Conservation (phyloP, 2,113 vertebrate genomes). For the Thomomys bottae region DNA sequence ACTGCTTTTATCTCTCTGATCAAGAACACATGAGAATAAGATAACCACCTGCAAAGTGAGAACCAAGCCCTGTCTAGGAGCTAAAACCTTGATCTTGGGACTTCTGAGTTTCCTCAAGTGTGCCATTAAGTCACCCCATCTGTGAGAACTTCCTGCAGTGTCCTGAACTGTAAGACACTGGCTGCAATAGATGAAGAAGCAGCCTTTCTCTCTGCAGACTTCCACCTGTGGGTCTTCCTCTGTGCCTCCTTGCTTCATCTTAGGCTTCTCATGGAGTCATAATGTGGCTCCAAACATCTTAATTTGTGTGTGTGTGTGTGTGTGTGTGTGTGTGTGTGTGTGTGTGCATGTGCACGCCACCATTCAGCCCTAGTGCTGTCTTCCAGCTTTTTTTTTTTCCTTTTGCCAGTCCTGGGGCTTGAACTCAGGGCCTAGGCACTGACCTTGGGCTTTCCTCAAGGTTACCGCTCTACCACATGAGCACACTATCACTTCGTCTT, state of each 20-base stretch:
- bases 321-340: too few relatives aligned
- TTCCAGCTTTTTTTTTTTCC: too few relatives aligned
- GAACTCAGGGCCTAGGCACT: too few relatives aligned
- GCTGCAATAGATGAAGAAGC: neutral
- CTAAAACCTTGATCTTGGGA: neutral
- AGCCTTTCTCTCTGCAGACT: rapidly evolving
- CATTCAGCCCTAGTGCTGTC: too few relatives aligned
- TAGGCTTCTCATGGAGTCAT: neutral
- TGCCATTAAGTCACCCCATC: neutral
- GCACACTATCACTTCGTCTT: too few relatives aligned
- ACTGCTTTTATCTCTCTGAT: neutral
- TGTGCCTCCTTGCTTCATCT: neutral
- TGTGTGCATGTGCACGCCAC: too few relatives aligned
- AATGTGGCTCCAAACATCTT: neutral
- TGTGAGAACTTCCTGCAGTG: neutral
- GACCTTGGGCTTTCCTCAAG: too few relatives aligned
- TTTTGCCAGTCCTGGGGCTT: too few relatives aligned
- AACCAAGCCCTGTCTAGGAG: neutral
- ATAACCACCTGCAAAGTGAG: neutral
- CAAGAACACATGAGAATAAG: too few relatives aligned
- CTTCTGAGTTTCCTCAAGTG: neutral
- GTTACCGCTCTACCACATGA: too few relatives aligned
- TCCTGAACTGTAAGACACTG: too few relatives aligned
- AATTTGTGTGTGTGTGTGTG: too few relatives aligned
- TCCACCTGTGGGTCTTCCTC: neutral